Conservation (phyloP, 2,888 invertebrate species). For the Copidosoma aretas region DNA sequence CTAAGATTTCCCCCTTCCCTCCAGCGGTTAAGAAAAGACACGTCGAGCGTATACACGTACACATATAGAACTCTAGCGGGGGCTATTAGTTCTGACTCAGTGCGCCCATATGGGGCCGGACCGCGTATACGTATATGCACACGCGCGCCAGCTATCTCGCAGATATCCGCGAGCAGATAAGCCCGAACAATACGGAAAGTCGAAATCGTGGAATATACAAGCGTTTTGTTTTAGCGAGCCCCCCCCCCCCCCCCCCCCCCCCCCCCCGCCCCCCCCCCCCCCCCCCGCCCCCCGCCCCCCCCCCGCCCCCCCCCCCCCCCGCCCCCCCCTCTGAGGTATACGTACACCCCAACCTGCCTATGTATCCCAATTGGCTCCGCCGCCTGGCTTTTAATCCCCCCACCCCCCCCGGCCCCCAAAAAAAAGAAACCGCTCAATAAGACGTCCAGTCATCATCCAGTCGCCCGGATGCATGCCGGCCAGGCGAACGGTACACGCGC, state of each 20-base stretch:
- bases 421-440: too few species aligned
- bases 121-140: too few species aligned
- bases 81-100: conserved; percentile 57
- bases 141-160: conserved; percentile 43
- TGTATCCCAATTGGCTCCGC: too few species aligned
- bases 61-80: neutral
- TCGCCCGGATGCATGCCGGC: too few species aligned
- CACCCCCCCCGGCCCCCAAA: neutral
- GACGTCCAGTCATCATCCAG: too few species aligned
- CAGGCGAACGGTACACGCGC: too few species aligned
- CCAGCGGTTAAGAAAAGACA: neutral
- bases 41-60: too few species aligned
- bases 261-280: neutral
- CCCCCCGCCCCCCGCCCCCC: neutral
- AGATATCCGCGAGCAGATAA: conserved; percentile 57
- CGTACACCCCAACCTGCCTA: too few species aligned
- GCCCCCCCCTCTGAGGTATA: too few species aligned
- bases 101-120: conserved; percentile 40
- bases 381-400: neutral
- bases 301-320: too few species aligned
- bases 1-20: conserved; percentile 2
- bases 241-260: neutral
- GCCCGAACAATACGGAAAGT: conserved; percentile 58
- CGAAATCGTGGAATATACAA: conserved; percentile 52
- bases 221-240: conserved; percentile 52